Evolutionary conservation across 2,113 vertebrate genomes (phyloP).

Genomic region (Morone saxatilis): DNA sequence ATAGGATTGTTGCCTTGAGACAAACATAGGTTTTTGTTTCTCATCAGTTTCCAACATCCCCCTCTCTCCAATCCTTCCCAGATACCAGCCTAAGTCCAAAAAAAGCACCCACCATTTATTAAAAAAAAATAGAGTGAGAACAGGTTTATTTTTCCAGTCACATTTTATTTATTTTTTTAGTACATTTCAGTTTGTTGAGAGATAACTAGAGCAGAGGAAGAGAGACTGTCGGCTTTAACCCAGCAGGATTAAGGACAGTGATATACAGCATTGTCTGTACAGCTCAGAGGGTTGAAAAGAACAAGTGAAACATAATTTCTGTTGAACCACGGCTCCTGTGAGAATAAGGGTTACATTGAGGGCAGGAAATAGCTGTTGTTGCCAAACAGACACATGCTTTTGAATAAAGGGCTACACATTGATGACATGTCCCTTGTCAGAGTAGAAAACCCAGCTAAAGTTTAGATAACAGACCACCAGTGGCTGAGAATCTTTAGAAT

Average conservation of each 20-base stretch:
- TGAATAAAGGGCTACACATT: no score
- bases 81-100: no score
- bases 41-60: no score
- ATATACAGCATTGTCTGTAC: slow-evolving; percentile 39
- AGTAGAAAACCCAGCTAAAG: not conserved
- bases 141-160: slow-evolving; percentile 52
- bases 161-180: slow-evolving; percentile 66
- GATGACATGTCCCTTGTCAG: not conserved
- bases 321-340: slow-evolving; percentile 17
- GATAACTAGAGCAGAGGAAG: slow-evolving; percentile 78
- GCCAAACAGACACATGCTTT: slow-evolving; percentile 16
- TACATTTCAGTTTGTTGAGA: slow-evolving; percentile 85
- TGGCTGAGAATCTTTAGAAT: no score
- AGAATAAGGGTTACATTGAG: slow-evolving; percentile 3
- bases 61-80: no score
- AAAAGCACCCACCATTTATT: no score
- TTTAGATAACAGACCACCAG: no score
- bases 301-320: not conserved
- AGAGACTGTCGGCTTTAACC: not conserved
- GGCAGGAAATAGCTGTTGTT: not conserved
- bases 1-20: no score
- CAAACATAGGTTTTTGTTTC: no score
- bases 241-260: not conserved
- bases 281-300: slow-evolving; percentile 29
- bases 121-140: not conserved